Percentiles rank a stretch among this genome's conserved stretches.
phyloP scores from a whole-genome alignment of 1,140 invertebrate genomes.

The Antheraea pernyi region DNA sequence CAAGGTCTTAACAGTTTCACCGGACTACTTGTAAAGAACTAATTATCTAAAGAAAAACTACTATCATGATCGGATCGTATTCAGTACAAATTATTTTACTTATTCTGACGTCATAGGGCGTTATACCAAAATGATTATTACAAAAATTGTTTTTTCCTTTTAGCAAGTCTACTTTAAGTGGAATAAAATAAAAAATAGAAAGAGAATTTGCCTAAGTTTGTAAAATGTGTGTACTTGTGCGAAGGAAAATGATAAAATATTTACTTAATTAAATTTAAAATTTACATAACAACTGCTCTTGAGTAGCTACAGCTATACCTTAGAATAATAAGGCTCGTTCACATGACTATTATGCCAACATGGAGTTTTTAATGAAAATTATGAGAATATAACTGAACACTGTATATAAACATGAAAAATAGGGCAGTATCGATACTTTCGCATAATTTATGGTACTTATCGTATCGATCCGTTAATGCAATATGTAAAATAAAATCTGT shows the following conservation, averaged over 20 bases:
- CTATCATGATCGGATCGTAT: no score
- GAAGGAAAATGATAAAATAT: neutral
- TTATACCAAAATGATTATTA: neutral
- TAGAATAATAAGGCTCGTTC: constrained; percentile 21
- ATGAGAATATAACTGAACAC: neutral
- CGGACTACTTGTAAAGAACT: no score
- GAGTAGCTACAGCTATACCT: neutral
- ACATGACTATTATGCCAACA: constrained; percentile 20
- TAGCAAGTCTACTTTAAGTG: neutral
- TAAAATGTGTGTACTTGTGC: neutral
- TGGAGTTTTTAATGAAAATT: neutral
- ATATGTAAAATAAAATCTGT: constrained; percentile 62
- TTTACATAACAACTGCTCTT: neutral
- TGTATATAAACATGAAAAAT: constrained; percentile 29
- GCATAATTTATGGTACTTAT: constrained; percentile 23
- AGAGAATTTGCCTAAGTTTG: neutral
- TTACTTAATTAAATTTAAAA: neutral
- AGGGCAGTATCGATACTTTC: constrained; percentile 32
- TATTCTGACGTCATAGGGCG: no score
- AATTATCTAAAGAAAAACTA: no score
- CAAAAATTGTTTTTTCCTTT: neutral
- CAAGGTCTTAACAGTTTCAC: no score
- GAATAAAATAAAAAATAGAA: neutral
- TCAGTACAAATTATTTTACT: no score
- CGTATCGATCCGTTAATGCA: constrained; percentile 52